Conservation (phyloP, 53 echinoderm and acorn worm genomes). For the Apostichopus leukothele region DNA sequence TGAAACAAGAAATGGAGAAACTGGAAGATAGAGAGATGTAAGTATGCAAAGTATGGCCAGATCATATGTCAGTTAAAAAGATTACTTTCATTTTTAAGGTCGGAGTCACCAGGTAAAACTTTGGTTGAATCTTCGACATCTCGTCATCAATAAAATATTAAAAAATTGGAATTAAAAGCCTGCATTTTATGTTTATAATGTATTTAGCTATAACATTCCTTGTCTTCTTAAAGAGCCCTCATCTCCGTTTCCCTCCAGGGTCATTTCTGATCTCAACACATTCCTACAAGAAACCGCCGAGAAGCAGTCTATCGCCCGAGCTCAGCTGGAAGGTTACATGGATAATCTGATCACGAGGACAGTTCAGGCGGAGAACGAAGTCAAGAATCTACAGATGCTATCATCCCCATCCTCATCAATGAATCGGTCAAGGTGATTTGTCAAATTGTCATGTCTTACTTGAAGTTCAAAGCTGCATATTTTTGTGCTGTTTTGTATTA, state of each 20-base stretch:
- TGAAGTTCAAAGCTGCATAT: no score
- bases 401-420: background rate
- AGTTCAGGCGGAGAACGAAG: slow-evolving; percentile 69
- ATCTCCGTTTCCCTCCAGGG: slow-evolving; percentile 34
- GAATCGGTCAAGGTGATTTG: background rate
- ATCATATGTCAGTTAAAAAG: background rate
- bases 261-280: slow-evolving; percentile 50
- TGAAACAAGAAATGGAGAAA: slow-evolving; percentile 40
- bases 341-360: slow-evolving; percentile 70
- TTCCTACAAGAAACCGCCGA: slow-evolving; percentile 65
- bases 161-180: no score
- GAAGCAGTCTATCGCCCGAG: slow-evolving; percentile 67
- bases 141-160: no score
- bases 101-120: no score
- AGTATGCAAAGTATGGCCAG: background rate
- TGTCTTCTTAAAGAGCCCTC: no score
- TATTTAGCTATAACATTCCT: no score
- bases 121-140: no score
- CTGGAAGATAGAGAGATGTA: slow-evolving; percentile 52
- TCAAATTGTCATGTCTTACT: no score
- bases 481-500: no score
- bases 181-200: no score
- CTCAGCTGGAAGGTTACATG: slow-evolving; percentile 61
- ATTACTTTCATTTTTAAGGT: no score
- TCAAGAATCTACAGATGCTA: slow-evolving; percentile 46